Conservation (phyloP, 2,797 vertebrate species). For the Fringilla coelebs region DNA sequence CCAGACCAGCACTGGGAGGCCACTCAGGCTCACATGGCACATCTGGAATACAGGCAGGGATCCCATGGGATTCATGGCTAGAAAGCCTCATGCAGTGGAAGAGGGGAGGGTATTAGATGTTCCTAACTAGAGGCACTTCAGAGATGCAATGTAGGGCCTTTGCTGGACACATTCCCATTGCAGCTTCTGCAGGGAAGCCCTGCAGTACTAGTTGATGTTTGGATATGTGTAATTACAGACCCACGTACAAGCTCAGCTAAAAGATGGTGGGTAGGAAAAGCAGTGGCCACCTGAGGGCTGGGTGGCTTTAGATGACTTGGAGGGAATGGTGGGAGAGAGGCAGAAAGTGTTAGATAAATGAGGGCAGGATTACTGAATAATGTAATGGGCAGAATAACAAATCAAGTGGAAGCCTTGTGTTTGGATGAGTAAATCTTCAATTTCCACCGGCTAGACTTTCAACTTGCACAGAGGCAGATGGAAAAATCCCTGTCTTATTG, state of each 20-base stretch:
- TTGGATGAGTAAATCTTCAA: not conserved
- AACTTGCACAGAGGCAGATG: not conserved
- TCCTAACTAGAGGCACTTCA: not conserved
- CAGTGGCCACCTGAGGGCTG: not conserved
- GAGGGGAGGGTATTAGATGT: not conserved
- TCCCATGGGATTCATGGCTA: not conserved
- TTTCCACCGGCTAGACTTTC: not conserved
- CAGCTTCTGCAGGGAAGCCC: not conserved
- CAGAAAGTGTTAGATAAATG: not conserved
- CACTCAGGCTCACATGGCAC: not conserved
- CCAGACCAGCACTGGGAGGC: not conserved
- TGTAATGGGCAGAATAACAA: not conserved
- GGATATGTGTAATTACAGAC: not conserved
- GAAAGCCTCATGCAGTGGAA: not conserved
- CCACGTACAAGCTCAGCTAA: not conserved
- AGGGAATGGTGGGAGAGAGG: not conserved
- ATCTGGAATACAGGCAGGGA: not conserved
- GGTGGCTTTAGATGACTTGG: not conserved
- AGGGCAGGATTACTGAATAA: not conserved
- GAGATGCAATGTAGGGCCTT: not conserved
- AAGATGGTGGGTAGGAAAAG: not conserved
- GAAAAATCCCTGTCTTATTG: not conserved
- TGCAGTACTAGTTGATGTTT: not conserved
- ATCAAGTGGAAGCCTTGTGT: not conserved
- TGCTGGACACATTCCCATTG: not conserved